Conservation (phyloP, 2,888 invertebrate genomes). For the Dascillus cervinus region DNA sequence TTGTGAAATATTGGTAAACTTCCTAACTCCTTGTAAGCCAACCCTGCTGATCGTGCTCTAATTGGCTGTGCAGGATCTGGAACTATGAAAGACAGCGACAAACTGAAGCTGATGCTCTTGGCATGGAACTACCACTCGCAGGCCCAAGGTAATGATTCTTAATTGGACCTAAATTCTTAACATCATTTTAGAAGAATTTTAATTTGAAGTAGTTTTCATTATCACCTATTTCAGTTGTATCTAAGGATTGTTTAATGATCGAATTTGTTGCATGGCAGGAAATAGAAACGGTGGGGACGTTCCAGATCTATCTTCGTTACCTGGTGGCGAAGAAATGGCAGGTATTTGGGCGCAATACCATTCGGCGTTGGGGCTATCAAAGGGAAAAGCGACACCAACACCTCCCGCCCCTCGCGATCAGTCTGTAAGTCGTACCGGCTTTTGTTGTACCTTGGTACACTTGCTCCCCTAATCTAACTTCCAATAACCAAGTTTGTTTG, state of each 20-base stretch:
- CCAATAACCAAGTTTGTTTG: too few species aligned
- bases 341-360: conserved; percentile 83
- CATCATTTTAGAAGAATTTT: conserved; percentile 1
- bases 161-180: conserved; percentile 12
- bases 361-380: conserved; percentile 67
- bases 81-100: conserved; percentile 76
- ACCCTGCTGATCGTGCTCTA: conserved; percentile 41
- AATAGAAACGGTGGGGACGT: conserved; percentile 41
- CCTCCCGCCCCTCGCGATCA: conserved; percentile 54
- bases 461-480: too few species aligned
- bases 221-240: not conserved
- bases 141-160: conserved; percentile 50
- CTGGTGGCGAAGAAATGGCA: conserved; percentile 63
- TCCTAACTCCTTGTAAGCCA: conserved; percentile 33
- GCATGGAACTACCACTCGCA: conserved; percentile 85
- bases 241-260: not conserved
- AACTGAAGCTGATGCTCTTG: conserved; percentile 80
- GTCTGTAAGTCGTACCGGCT: too few species aligned
- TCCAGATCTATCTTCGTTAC: conserved; percentile 43
- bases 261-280: too few species aligned
- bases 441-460: too few species aligned
- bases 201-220: conserved; percentile 3
- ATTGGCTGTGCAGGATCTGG: conserved; percentile 45
- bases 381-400: conserved; percentile 46
- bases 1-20: too few species aligned